phyloP scores from a whole-genome alignment of 1,140 invertebrate species.

The Eriosoma lanigerum region DNA sequence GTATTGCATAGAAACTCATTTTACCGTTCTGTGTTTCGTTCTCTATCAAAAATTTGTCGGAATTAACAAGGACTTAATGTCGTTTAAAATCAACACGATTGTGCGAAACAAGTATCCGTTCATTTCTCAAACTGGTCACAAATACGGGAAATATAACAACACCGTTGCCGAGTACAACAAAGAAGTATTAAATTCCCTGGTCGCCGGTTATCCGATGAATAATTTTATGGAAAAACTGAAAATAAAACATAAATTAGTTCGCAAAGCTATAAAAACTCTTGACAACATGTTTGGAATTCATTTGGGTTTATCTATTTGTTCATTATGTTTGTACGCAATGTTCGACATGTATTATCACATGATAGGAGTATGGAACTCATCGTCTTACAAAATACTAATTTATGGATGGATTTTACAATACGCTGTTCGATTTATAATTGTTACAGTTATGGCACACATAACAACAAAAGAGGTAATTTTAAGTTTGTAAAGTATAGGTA shows the following conservation, averaged over 20 bases:
- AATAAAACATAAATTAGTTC: background rate
- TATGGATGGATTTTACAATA: constrained; percentile 29
- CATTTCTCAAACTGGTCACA: background rate
- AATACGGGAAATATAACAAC: background rate
- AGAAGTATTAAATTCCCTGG: background rate
- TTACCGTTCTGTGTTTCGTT: background rate
- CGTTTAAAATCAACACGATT: background rate
- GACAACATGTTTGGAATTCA: constrained; percentile 14
- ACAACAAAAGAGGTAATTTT: constrained; percentile 23
- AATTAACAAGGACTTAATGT: background rate
- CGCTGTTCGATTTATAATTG: background rate
- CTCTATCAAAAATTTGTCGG: constrained; percentile 10
- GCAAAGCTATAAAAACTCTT: background rate
- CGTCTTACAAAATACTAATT: background rate
- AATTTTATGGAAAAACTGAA: background rate
- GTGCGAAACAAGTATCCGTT: constrained; percentile 23
- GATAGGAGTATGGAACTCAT: background rate
- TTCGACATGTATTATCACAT: constrained; percentile 10
- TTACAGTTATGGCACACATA: background rate
- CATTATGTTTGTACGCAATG: constrained; percentile 16
- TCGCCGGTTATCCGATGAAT: background rate
- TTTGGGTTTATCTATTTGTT: constrained; percentile 1
- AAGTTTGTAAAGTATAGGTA: background rate
- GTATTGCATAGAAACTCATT: constrained; percentile 14
- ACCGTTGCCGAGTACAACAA: background rate